phyloP scores from a whole-genome alignment of 2,113 vertebrate species.

The Nannospalax galili region DNA sequence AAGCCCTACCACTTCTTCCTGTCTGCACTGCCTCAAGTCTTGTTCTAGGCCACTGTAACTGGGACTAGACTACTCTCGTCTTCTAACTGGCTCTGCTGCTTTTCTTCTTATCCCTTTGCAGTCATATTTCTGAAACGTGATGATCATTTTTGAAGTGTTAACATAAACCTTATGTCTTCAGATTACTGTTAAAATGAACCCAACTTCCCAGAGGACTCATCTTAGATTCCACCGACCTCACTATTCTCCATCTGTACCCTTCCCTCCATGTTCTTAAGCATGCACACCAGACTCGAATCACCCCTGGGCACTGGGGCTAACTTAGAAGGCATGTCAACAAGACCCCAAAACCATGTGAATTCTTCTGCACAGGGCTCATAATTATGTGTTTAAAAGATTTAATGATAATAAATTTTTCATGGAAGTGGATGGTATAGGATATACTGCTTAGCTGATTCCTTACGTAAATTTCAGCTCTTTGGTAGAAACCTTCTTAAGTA shows the following conservation, averaged over 20 bases:
- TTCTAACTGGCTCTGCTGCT: accelerated
- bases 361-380: background rate
- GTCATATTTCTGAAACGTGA: background rate
- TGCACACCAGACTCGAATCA: background rate
- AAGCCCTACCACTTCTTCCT: background rate
- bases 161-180: background rate
- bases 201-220: too few relatives aligned
- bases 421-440: too few relatives aligned
- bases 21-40: background rate
- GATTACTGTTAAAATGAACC: background rate
- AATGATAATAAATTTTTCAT: background rate
- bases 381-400: constrained; percentile 6
- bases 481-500: background rate
- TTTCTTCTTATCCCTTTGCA: background rate
- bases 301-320: background rate
- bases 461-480: too few relatives aligned
- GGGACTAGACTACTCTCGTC: background rate
- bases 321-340: background rate
- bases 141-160: background rate
- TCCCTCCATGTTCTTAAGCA: background rate
- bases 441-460: too few relatives aligned
- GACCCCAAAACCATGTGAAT: background rate
- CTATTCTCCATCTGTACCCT: accelerated
- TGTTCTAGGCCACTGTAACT: background rate
- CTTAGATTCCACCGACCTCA: accelerated